phyloP scores from a whole-genome alignment of 2,888 invertebrate species.

The Temnothorax ravouxi region DNA sequence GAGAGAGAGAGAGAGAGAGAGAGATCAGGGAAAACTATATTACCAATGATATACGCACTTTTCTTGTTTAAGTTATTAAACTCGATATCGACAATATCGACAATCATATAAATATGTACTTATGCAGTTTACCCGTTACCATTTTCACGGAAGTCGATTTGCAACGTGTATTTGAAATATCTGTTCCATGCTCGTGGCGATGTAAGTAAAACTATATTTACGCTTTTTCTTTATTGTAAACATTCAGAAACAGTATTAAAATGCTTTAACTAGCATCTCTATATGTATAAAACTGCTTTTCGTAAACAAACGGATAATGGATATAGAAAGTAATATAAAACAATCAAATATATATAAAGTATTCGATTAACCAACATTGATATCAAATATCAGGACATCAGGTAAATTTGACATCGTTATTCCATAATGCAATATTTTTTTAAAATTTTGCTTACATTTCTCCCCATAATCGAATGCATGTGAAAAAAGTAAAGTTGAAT shows the following conservation, averaged over 20 bases:
- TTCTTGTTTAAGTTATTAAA: constrained; percentile 27
- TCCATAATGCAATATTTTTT: not conserved
- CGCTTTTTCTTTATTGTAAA: not conserved
- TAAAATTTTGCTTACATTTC: no score
- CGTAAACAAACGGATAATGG: not conserved
- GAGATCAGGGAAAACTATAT: not conserved
- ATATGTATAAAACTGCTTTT: not conserved
- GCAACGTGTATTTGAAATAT: not conserved
- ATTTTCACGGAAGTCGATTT: constrained; percentile 8
- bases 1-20: not conserved
- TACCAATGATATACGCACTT: not conserved
- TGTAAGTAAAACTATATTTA: constrained; percentile 5
- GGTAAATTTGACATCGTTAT: not conserved
- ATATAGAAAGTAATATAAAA: not conserved
- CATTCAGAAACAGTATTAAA: not conserved
- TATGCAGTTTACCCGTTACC: constrained; percentile 14
- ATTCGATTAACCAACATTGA: not conserved
- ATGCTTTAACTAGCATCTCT: not conserved
- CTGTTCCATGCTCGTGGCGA: not conserved
- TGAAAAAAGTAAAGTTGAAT: not conserved
- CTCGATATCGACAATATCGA: not conserved
- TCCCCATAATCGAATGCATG: not conserved
- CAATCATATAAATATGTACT: constrained; percentile 34
- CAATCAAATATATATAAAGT: not conserved
- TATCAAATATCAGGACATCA: not conserved